Evolutionary conservation across 1,140 invertebrate species (phyloP), one percentile per base, ranked within the genome.

Genomic region (Gonatopus flavifemur): DNA sequence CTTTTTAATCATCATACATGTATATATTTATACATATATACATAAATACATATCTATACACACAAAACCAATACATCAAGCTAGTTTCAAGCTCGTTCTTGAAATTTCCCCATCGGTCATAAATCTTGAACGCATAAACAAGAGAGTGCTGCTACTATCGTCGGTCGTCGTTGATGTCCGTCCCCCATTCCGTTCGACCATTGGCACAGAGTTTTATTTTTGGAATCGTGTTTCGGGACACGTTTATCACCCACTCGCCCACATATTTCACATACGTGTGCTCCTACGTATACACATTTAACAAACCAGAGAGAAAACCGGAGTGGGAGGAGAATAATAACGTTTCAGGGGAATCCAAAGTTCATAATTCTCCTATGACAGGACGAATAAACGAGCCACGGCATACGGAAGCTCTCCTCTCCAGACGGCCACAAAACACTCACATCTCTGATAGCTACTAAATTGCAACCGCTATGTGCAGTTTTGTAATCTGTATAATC

Each of bases 311-410:
- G 33, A 3, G 12, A 21, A 36, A 5, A 16, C 16, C 20, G 7
- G 22, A 24, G 19, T 12, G 13, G 2, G 9, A 5, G 8, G n/a
- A 20, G 31, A 16, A 38, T 24, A 32, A 36, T 42, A 30, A n/a
- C 31, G 48, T 50, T 35, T 12, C 31, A 37, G 21, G 25, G 21
- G 28, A 7, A 15, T 19, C 18, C 37, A n/a, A n/a, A 18, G 3
- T 16, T 16, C 8, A 62, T 67, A 66, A 67, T 60, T 68, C 62
- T 65, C 62, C 62, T 68, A 68, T 68, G 66, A 66, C 64, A 69
- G 41, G 49, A 32, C 41, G 56, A 69, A 66, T 65, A 62, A 68
- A 69, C 66, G 63, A 47, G 46, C 55, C 54, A 60, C 19, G 41
- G 58, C 55, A n/a, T n/a, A n/a, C 50, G 50, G 48, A 45, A n/a